Percentiles rank a stretch among this genome's conserved stretches.
Conservation (phyloP, 2,797 vertebrate species). For the Holocentrus rufus region DNA sequence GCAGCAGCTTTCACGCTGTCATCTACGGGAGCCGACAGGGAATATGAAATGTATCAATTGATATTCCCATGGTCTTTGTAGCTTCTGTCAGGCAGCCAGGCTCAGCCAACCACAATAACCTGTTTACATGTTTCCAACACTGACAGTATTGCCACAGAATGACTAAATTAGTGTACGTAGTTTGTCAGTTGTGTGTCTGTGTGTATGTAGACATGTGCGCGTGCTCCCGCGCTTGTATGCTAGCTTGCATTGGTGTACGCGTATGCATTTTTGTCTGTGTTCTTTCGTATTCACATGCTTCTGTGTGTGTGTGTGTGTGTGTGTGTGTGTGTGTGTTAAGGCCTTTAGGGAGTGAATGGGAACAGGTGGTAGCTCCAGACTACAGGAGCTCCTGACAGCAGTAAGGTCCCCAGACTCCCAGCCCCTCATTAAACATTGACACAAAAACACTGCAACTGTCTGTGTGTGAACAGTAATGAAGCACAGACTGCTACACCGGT, state of each 20-base stretch:
- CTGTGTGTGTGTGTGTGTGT: constrained; percentile 24
- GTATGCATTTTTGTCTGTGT: constrained; percentile 24
- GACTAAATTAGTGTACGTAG: constrained; percentile 75
- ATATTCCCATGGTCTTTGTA: constrained; percentile 76
- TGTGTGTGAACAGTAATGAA: constrained; percentile 81
- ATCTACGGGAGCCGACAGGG: constrained; percentile 57
- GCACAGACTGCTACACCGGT: constrained; percentile 69
- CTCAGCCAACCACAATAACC: constrained; percentile 71
- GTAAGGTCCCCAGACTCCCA: constrained; percentile 81
- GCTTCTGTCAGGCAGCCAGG: constrained; percentile 69
- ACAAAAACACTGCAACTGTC: constrained; percentile 83
- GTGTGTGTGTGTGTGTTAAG: constrained; percentile 53
- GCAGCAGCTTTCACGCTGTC: constrained; percentile 72
- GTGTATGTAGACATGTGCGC: constrained; percentile 52
- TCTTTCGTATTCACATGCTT: constrained; percentile 20
- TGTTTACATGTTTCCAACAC: constrained; percentile 71
- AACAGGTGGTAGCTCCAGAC: constrained; percentile 83
- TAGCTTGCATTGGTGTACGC: constrained; percentile 56
- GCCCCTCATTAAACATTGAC: constrained; percentile 85
- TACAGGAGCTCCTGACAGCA: constrained; percentile 83
- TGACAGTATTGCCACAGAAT: constrained; percentile 71
- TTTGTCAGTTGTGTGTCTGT: constrained; percentile 71
- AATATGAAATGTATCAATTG: constrained; percentile 76
- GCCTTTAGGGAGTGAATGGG: constrained; percentile 75
- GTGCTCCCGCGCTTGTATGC: constrained; percentile 59